Conservation (phyloP, 2,113 vertebrate genomes). For the Rattus norvegicus region GRCr8 NC_086034.1:49220001-49220500, state of each 20-base stretch:
- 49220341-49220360: not conserved
- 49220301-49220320: slow-evolving; percentile 30
- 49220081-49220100: too few relatives aligned
- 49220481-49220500: not conserved
- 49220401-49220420: slow-evolving; percentile 26
- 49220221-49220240: not conserved
- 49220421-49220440: not conserved
- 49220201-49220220: not conserved
- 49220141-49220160: too few relatives aligned
- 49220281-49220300: not conserved
- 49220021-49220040: fast-evolving
- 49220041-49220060: not conserved
- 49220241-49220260: too few relatives aligned
- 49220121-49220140: too few relatives aligned
- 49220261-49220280: not conserved
- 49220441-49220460: not conserved
- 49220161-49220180: too few relatives aligned
- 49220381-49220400: not conserved
- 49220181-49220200: too few relatives aligned
- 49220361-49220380: not conserved
- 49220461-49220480: not conserved
- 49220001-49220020: not conserved
- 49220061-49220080: too few relatives aligned
- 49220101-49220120: too few relatives aligned
- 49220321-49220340: not conserved